These are phyloP conservation scores for Donacobius atricapilla DNA, from an alignment of 2,113 vertebrate species.

Conservation along the genomic window DNA sequence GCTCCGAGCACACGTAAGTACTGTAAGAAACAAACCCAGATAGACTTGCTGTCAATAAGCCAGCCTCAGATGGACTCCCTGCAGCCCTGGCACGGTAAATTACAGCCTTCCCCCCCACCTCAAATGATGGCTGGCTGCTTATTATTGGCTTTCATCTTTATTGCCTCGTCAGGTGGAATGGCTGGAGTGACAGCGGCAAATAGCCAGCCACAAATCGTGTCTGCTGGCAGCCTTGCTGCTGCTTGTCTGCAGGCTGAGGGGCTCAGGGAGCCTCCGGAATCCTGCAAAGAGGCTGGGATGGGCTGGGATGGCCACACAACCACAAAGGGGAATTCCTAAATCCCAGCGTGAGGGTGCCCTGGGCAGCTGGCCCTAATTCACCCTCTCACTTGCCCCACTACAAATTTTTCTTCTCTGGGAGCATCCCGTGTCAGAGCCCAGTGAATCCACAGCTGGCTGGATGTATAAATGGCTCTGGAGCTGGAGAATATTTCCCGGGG, in stretches of 20 bases:
- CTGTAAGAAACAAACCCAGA: conserved; percentile 5
- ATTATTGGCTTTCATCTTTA: conserved; percentile 61
- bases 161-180: conserved; percentile 39
- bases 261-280: neutral
- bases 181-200: conserved; percentile 19
- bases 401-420: neutral
- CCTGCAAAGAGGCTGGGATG: neutral
- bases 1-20: neutral
- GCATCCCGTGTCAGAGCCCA: neutral
- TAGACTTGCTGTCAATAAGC: conserved; percentile 25
- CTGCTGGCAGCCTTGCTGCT: neutral
- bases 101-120: neutral
- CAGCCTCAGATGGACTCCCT: conserved; percentile 32
- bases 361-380: neutral
- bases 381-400: neutral
- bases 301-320: neutral
- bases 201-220: neutral
- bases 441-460: neutral
- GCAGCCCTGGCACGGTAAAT: conserved; percentile 43
- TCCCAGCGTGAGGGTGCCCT: neutral
- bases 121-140: neutral
- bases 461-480: neutral
- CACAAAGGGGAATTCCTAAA: neutral
- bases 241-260: neutral
- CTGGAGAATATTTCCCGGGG: rapidly evolving